Base-by-base conservation (phyloP, 2,888 invertebrate species). In the Apodemia mormo region DNA sequence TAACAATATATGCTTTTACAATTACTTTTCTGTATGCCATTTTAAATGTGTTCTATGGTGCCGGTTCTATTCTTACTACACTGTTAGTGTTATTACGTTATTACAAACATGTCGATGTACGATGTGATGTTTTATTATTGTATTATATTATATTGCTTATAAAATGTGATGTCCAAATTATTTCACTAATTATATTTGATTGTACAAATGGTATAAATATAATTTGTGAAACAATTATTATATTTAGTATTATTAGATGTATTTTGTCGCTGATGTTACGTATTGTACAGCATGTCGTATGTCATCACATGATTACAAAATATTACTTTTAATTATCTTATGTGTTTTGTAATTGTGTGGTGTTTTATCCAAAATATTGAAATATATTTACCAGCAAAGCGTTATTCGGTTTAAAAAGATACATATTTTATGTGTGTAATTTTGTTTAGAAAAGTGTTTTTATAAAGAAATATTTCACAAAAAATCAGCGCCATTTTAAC, bases 371-470 rank as follows among this genome's bases (percentile, higher is more conserved):
- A 37, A 37, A 37, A 64, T 64, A 37, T 64, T n/a, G n/a, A 64
- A 64, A 64, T 64, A 64, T 64, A 37, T 64, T 64, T 64, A 64
- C 64, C 64, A 64, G 37, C 64, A 37, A 64, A 6, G 10, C 30
- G 30, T 29, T 40, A 40, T 9, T 40, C 8, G 29, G 29, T 22
- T 22, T 9, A 8, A 29, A 56, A 7, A 56, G 12, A 14, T 45
- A 12, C 45, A 3, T 45, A 45, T 45, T 45, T 9, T 43, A 8
- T 43, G 9, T 43, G 8, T 43, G 9, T 43, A 43, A 43, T 43
- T 45, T 45, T 45, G 45, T 45, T 45, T 12, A 45, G 45, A 14
- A 52, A 14, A 6, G 6, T 52, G 14, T 52, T 52, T 14, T n/a
- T n/a, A 52, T 52, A n/a, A 52, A 52, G 49, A 14, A 14, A 52